Conservation (phyloP, 2,113 vertebrate genomes). For the Salvelinus namaycush region DNA sequence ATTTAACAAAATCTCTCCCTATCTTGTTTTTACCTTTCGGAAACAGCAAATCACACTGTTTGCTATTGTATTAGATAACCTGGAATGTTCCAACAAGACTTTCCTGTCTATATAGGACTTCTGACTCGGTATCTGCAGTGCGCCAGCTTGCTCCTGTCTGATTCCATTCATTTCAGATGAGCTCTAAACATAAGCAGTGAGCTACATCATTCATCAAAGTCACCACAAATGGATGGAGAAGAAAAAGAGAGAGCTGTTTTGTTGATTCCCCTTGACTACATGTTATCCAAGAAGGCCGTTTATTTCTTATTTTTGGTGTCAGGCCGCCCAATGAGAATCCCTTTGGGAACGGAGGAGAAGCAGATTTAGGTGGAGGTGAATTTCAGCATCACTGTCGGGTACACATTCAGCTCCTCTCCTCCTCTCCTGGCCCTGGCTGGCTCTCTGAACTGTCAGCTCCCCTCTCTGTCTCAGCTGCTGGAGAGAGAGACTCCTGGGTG, state of each 20-base stretch:
- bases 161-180: neutral
- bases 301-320: conserved; percentile 53
- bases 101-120: too few relatives aligned
- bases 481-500: conserved; percentile 49
- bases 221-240: conserved; percentile 52
- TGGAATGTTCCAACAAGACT: too few relatives aligned
- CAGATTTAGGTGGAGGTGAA: conserved; percentile 33
- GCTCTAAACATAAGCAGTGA: conserved; percentile 23
- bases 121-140: neutral
- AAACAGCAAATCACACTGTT: too few relatives aligned
- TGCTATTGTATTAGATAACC: too few relatives aligned
- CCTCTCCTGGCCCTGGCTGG: neutral
- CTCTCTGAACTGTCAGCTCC: neutral
- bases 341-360: conserved; percentile 1
- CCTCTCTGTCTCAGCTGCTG: conserved; percentile 11
- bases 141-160: neutral
- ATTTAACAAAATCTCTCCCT: too few relatives aligned
- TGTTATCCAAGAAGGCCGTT: conserved; percentile 27
- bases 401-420: conserved; percentile 50
- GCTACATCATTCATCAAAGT: conserved; percentile 61
- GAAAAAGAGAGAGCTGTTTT: conserved; percentile 12
- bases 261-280: conserved; percentile 24
- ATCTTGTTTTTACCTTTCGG: too few relatives aligned
- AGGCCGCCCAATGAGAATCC: conserved; percentile 49
- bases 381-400: conserved; percentile 45